phyloP scores from a whole-genome alignment of 2,797 vertebrate genomes.

The Hybognathus amarus region DNA sequence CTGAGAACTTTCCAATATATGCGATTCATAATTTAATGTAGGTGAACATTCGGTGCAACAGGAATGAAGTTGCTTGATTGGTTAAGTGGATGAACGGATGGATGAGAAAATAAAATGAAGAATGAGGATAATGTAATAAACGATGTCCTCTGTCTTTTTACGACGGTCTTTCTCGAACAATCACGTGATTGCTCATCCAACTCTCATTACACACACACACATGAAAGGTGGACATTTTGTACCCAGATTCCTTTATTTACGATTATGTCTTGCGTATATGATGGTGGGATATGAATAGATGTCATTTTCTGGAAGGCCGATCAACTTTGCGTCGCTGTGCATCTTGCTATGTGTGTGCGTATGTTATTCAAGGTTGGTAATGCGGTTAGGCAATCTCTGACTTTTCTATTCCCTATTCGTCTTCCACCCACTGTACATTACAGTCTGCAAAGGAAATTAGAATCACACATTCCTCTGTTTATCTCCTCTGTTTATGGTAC shows the following conservation, averaged over 20 bases:
- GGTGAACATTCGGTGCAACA: not conserved
- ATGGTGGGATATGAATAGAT: slow-evolving; percentile 61
- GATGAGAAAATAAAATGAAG: slow-evolving; percentile 28
- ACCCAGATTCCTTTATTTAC: slow-evolving; percentile 53
- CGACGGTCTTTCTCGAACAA: slow-evolving; percentile 40
- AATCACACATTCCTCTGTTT: slow-evolving; percentile 51
- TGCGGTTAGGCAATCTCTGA: slow-evolving; percentile 14
- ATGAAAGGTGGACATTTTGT: slow-evolving; percentile 52
- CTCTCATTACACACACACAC: slow-evolving; percentile 39
- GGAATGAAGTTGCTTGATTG: slow-evolving; percentile 6
- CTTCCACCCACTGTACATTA: slow-evolving; percentile 41
- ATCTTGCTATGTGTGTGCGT: slow-evolving; percentile 38
- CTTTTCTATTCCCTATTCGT: slow-evolving; percentile 27
- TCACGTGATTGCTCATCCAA: slow-evolving; percentile 27
- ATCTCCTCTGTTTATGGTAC: slow-evolving; percentile 42
- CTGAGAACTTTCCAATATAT: slow-evolving; percentile 7
- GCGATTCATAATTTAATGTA: not conserved
- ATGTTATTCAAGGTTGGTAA: slow-evolving; percentile 25
- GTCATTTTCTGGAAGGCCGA: slow-evolving; percentile 50
- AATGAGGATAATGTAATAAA: slow-evolving; percentile 44
- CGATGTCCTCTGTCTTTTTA: slow-evolving; percentile 48
- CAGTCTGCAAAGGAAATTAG: slow-evolving; percentile 35
- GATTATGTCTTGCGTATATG: slow-evolving; percentile 54
- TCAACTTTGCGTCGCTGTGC: slow-evolving; percentile 36
- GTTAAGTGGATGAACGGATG: slow-evolving; percentile 11